Percentiles rank a stretch among this genome's conserved stretches.
These are phyloP conservation scores for Tetraodon nigroviridis DNA, from an alignment of 2,113 vertebrate species.

Conservation along the genomic window DNA sequence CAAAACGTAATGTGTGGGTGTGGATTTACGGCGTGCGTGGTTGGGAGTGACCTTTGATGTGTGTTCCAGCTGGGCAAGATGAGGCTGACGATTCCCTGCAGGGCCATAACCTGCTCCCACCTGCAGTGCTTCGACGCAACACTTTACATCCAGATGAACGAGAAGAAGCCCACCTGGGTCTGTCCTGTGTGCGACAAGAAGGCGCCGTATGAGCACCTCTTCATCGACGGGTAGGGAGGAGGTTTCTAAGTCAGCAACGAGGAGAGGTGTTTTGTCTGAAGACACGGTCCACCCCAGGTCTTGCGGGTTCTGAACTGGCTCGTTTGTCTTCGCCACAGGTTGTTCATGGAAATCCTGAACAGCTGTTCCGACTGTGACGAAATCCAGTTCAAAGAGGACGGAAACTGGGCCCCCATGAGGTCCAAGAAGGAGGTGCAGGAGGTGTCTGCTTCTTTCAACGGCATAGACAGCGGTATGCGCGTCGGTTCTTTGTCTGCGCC, in stretches of 20 bases:
- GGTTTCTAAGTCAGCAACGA: not conserved
- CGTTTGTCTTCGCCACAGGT: constrained; percentile 66
- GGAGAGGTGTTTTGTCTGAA: not conserved
- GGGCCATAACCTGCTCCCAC: constrained; percentile 91
- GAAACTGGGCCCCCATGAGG: constrained; percentile 94
- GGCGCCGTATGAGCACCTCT: constrained; percentile 91
- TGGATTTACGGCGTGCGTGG: not conserved
- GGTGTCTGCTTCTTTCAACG: constrained; percentile 86
- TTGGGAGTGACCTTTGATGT: not conserved
- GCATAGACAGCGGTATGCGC: constrained; percentile 80
- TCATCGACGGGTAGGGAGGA: constrained; percentile 88
- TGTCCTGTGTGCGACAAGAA: constrained; percentile 98
- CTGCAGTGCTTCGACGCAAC: constrained; percentile 97
- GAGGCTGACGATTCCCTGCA: constrained; percentile 91
- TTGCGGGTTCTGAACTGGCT: not conserved
- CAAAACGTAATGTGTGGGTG: no score
- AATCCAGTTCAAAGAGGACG: constrained; percentile 97
- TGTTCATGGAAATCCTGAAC: constrained; percentile 98
- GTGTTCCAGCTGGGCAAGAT: constrained; percentile 91
- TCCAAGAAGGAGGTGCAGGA: constrained; percentile 95
- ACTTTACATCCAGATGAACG: constrained; percentile 98
- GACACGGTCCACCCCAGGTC: not conserved
- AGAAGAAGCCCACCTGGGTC: constrained; percentile 98
- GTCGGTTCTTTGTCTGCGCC: not conserved
- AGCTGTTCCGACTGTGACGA: constrained; percentile 96